These are phyloP conservation scores for Aldrovandia affinis DNA, from an alignment of 2,797 vertebrate species.

Conservation along the genomic window DNA sequence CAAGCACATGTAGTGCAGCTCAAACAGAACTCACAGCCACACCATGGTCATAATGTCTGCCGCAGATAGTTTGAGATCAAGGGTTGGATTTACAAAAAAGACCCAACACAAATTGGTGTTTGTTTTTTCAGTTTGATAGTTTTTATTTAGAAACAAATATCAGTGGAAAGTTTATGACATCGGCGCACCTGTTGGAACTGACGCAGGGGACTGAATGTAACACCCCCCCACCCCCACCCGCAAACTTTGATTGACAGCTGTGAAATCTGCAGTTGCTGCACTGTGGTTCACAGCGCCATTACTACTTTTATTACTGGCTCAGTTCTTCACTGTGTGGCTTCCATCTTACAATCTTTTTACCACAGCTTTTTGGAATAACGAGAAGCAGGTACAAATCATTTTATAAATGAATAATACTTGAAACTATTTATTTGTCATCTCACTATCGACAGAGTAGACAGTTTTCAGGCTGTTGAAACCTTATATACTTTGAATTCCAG, in stretches of 20 bases:
- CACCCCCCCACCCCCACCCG: neutral
- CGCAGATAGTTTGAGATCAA: neutral
- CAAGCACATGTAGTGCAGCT: neutral
- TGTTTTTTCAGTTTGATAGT: too few species aligned
- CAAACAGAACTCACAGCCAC: neutral
- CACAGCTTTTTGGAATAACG: neutral
- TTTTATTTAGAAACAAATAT: too few species aligned
- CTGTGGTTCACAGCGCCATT: neutral
- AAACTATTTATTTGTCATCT: too few species aligned
- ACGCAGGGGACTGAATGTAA: neutral
- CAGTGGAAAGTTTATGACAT: neutral
- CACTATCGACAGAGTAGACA: too few species aligned
- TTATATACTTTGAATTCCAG: too few species aligned
- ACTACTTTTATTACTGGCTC: neutral
- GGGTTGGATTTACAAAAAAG: neutral
- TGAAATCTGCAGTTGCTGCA: neutral
- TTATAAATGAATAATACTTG: too few species aligned
- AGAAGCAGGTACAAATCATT: neutral
- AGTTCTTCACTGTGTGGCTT: neutral
- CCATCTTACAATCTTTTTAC: neutral
- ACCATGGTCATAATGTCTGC: neutral
- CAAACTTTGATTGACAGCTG: conserved; percentile 16
- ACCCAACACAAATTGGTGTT: neutral
- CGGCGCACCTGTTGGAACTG: conserved; percentile 12
- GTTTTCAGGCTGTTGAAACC: too few species aligned